Evolutionary conservation across 2,888 invertebrate genomes (phyloP).

Genomic region (Vanessa cardui): DNA sequence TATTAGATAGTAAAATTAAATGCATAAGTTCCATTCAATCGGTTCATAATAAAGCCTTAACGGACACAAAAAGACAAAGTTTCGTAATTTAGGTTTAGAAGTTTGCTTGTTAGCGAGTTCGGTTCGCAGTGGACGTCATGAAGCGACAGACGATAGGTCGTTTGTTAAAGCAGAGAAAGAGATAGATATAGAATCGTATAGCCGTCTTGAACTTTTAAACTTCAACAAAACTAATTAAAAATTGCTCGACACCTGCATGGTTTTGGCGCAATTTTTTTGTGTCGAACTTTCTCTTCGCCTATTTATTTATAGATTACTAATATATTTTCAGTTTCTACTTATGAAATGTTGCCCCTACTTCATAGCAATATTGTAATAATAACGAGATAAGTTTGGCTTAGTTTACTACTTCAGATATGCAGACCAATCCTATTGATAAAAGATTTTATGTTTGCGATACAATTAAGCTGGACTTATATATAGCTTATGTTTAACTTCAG

Average conservation of each 20-base stretch:
- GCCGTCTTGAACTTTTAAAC: neutral
- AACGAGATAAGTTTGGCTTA: no score
- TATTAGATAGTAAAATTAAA: neutral
- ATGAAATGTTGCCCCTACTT: no score
- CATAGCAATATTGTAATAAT: no score
- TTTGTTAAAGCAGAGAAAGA: conserved; percentile 11
- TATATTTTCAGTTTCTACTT: no score
- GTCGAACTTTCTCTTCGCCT: no score
- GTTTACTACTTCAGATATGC: no score
- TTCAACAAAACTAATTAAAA: conserved; percentile 7
- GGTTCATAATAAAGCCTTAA: conserved; percentile 3
- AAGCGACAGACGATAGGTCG: conserved; percentile 32
- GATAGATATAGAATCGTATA: conserved; percentile 2
- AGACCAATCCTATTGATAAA: no score
- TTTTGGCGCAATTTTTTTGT: neutral
- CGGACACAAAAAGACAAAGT: conserved; percentile 30
- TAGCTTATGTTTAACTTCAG: no score
- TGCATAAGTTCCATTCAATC: neutral
- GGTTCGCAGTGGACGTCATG: conserved; percentile 38
- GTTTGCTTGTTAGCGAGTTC: conserved; percentile 49
- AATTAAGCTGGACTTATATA: no score
- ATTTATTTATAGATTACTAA: no score
- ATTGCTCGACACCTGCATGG: conserved; percentile 2
- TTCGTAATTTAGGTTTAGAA: conserved; percentile 47
- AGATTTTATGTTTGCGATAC: no score